Evolutionary conservation across 2,797 vertebrate species (phyloP), one percentile per base, ranked within the genome.

Genomic region (Kryptopterus vitreolus): DNA sequence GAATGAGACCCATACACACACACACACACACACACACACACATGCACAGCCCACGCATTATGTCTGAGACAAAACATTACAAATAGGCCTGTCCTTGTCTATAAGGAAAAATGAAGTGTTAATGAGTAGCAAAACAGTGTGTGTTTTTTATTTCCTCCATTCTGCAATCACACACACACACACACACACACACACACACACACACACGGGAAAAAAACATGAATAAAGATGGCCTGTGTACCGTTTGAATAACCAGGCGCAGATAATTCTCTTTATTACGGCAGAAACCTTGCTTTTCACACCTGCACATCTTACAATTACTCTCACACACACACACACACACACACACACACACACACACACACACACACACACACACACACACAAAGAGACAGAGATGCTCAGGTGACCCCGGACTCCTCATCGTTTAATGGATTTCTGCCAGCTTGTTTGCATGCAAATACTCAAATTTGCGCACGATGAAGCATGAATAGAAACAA

Each of bases 271-370:
- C 43, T 52, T 50, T 61, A 20, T 20, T 20, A 59, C 50, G 24
- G 24, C 33, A 61, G 33, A 18, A 61, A 76, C 71, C 79, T 53
- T 31, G 43, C 33, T 16, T 58, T 70, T 52, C 80, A 53, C 53
- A 76, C 72, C 55, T 15, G 15, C 55, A 24, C 13, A 48, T 50
- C 33, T 69, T 31, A 15, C 11, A 12, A 69, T 50, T 11, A 70
- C 46, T 22, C 13, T 35, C 3, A 9, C 74, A 62, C 29, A 15
- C 2, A 65, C 3, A 63, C 31, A 35, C 15, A 50, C 69, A 31
- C 59, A 61, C 59, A 61, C 59, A 61, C 59, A 61, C 58, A 61
- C 24, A 31, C 58, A 61, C 24, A 29, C 57, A 59, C 57, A 55
- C 48, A 55, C 71, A 8, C 63, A 22, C 35, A 26, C 35, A 15